Evolutionary conservation across 1,140 invertebrate genomes (phyloP).

Genomic region (Neodiprion fabricii): DNA sequence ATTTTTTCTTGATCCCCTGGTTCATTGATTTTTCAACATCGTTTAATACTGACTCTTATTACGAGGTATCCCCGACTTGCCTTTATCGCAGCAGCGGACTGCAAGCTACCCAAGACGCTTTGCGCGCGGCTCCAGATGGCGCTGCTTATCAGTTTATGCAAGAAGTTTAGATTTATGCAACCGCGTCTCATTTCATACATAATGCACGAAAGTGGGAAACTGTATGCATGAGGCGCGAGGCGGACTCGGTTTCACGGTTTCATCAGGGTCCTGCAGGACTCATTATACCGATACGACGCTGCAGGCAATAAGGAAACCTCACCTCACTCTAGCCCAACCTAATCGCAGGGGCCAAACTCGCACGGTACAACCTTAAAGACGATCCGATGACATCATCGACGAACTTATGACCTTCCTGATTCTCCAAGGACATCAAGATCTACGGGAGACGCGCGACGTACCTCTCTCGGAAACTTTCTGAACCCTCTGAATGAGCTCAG

Average conservation of each 20-base stretch:
- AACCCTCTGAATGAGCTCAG: no score
- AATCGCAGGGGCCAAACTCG: background rate
- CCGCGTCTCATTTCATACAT: slow-evolving; percentile 12
- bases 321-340: no score
- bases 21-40: no score
- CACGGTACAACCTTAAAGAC: background rate
- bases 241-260: background rate
- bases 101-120: background rate
- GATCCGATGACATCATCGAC: background rate
- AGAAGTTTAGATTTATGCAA: slow-evolving; percentile 11
- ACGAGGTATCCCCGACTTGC: no score
- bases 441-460: no score
- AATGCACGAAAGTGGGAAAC: slow-evolving; percentile 6
- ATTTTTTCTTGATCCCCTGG: no score
- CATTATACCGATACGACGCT: slow-evolving; percentile 1
- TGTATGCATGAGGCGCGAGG: background rate
- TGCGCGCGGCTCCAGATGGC: background rate
- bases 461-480: no score
- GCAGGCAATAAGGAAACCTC: slow-evolving; percentile 1
- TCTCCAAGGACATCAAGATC: background rate
- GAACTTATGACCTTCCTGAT: background rate
- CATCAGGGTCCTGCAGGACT: background rate
- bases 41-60: no score
- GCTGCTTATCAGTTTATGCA: slow-evolving; percentile 14
- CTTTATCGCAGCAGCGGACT: no score